Percentiles rank a stretch among this genome's conserved stretches.
phyloP scores from a whole-genome alignment of 1,140 invertebrate genomes.

The Acromyrmex heyeri region DNA sequence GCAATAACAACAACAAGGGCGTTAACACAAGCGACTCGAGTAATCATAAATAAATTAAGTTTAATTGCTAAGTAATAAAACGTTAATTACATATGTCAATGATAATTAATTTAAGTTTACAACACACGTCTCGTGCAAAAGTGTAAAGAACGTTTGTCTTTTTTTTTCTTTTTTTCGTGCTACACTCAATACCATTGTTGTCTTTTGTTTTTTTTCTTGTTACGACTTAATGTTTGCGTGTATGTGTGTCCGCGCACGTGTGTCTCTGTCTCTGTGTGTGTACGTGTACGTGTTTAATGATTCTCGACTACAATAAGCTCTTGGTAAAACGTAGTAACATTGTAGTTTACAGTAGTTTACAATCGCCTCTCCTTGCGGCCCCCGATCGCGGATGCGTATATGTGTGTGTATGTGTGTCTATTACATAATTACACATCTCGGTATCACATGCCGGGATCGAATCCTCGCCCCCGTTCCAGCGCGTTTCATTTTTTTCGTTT shows the following conservation, averaged over 20 bases:
- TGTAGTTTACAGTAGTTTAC: conserved; percentile 87
- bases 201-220: conserved; percentile 74
- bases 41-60: conserved; percentile 86
- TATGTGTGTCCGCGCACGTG: neutral
- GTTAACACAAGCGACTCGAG: conserved; percentile 78
- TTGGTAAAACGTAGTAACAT: conserved; percentile 87
- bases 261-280: neutral
- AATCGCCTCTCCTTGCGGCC: conserved; percentile 80
- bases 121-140: conserved; percentile 87
- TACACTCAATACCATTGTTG: conserved; percentile 77
- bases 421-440: conserved; percentile 82
- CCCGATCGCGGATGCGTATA: conserved; percentile 75
- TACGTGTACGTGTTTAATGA: conserved; percentile 82
- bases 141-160: conserved; percentile 85
- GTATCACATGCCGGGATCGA: conserved; percentile 81
- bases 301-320: conserved; percentile 87
- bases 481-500: neutral
- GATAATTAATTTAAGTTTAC: conserved; percentile 85
- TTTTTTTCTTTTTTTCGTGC: conserved; percentile 75
- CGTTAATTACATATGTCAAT: conserved; percentile 85
- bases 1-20: conserved; percentile 66
- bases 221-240: conserved; percentile 79
- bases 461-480: conserved; percentile 43
- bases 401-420: conserved; percentile 75
- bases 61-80: conserved; percentile 86